phyloP scores from a whole-genome alignment of 2,888 invertebrate species.

The Cerastis rubricosa region DNA sequence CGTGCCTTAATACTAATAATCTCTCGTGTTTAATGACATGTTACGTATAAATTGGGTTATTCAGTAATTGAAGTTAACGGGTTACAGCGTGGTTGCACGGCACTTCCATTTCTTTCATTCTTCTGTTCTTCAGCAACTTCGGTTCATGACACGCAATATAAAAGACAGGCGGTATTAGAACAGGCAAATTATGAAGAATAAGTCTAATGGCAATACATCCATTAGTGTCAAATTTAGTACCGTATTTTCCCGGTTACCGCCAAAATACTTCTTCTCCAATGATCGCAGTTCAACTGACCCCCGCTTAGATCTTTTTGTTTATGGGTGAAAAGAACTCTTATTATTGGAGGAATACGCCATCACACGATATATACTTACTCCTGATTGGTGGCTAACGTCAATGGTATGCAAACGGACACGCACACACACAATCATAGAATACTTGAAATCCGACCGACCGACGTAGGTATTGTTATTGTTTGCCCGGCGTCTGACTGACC shows the following conservation, averaged over 20 bases:
- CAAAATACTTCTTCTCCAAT: constrained; percentile 1
- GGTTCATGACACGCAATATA: no score
- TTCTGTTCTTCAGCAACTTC: neutral
- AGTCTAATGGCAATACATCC: neutral
- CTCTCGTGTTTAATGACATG: neutral
- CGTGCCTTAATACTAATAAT: neutral
- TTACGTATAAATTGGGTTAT: neutral
- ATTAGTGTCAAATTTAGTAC: neutral
- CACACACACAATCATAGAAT: constrained; percentile 14
- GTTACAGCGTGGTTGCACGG: neutral
- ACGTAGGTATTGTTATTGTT: neutral
- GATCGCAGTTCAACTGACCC: neutral
- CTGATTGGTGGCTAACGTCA: constrained; percentile 32
- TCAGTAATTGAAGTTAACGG: neutral
- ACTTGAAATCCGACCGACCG: neutral
- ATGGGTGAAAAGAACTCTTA: neutral
- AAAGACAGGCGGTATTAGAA: neutral
- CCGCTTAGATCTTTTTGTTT: neutral
- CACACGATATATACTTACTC: neutral
- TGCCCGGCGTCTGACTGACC: neutral
- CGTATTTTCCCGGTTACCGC: neutral
- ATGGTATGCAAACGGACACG: neutral
- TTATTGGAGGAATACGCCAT: constrained; percentile 8
- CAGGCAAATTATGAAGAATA: neutral
- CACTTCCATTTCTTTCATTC: neutral